Conservation (phyloP, 1,140 invertebrate species). For the Ceratina japonica region DNA sequence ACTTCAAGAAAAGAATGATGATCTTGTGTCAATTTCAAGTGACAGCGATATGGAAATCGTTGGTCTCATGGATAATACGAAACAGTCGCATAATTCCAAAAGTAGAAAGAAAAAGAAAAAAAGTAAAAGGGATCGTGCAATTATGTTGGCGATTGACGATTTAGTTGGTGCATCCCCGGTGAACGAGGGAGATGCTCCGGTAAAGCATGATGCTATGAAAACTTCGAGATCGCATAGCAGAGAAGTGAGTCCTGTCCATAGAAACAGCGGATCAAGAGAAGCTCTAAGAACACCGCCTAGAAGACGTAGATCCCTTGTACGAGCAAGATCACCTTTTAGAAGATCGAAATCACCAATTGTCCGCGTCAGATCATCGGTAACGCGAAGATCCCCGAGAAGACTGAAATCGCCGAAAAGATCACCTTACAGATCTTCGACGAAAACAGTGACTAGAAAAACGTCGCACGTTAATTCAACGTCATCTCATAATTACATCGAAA, state of each 20-base stretch:
- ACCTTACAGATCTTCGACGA: slow-evolving; percentile 34
- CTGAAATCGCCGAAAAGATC: slow-evolving; percentile 58
- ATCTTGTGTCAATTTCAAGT: slow-evolving; percentile 76
- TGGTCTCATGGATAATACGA: slow-evolving; percentile 62
- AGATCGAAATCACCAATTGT: slow-evolving; percentile 48
- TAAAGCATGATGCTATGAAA: slow-evolving; percentile 34
- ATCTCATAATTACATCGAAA: slow-evolving; percentile 40
- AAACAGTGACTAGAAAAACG: slow-evolving; percentile 26
- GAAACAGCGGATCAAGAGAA: slow-evolving; percentile 42
- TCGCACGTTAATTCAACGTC: slow-evolving; percentile 4
- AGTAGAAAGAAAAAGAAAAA: slow-evolving; percentile 63
- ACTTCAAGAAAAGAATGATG: slow-evolving; percentile 73
- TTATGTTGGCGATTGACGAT: slow-evolving; percentile 34
- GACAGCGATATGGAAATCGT: slow-evolving; percentile 77
- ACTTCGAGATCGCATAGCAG: slow-evolving; percentile 49
- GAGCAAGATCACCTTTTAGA: slow-evolving; percentile 42
- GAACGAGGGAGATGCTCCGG: neutral
- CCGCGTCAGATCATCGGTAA: slow-evolving; percentile 34
- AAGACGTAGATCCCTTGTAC: slow-evolving; percentile 56
- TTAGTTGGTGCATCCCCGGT: slow-evolving; percentile 44
- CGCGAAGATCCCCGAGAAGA: slow-evolving; percentile 50
- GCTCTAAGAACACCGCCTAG: slow-evolving; percentile 46
- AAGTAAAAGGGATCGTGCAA: slow-evolving; percentile 59
- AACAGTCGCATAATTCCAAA: slow-evolving; percentile 38
- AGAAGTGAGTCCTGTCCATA: slow-evolving; percentile 55